A percentile compares a stretch with the other conserved stretches of the same genome.
These are phyloP conservation scores for Acrobasis suavella DNA, from an alignment of 2,888 invertebrate species.

Conservation along the genomic window DNA sequence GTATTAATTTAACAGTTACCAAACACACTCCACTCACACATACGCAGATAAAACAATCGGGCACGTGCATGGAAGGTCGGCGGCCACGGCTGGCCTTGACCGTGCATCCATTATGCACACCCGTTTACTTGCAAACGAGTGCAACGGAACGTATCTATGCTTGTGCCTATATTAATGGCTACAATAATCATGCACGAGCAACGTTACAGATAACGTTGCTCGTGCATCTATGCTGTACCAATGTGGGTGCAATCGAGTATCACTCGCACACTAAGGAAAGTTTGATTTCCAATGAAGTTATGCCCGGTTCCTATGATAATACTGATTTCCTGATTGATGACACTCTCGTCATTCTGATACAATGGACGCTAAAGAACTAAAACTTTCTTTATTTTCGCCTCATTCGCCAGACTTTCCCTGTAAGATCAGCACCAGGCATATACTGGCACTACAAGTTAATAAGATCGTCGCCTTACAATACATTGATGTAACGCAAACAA, in stretches of 20 bases:
- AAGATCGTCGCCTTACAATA: too few species aligned
- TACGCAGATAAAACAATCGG: conserved; percentile 64
- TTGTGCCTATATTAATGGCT: conserved; percentile 9
- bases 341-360: too few species aligned
- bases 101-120: conserved; percentile 78
- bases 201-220: too few species aligned
- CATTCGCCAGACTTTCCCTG: too few species aligned
- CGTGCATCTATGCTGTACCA: background rate
- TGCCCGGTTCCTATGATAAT: too few species aligned
- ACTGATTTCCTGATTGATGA: too few species aligned
- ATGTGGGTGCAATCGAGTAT: background rate
- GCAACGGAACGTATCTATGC: conserved; percentile 67
- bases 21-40: conserved; percentile 40
- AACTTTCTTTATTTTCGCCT: too few species aligned
- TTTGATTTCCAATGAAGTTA: too few species aligned
- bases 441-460: too few species aligned
- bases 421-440: too few species aligned
- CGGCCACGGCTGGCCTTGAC: conserved; percentile 72
- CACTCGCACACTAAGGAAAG: background rate
- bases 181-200: conserved; percentile 2
- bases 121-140: conserved; percentile 77
- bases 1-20: conserved; percentile 45
- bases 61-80: conserved; percentile 68
- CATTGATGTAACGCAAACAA: too few species aligned
- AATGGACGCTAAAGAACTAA: too few species aligned